These are phyloP conservation scores for Diprion similis DNA, from an alignment of 1,140 invertebrate species.

Conservation along the genomic window DNA sequence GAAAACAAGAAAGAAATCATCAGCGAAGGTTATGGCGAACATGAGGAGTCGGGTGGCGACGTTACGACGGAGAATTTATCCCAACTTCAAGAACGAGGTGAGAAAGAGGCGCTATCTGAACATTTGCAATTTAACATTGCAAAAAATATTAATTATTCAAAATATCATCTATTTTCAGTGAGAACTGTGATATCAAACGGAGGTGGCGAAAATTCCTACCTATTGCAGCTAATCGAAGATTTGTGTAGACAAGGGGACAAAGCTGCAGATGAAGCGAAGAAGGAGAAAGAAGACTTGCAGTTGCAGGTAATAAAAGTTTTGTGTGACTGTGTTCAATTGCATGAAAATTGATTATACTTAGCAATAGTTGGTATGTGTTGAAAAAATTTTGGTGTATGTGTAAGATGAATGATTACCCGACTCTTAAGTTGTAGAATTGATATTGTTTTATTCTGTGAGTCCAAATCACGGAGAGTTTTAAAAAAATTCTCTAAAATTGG, in stretches of 20 bases:
- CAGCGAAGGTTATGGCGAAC: constrained; percentile 69
- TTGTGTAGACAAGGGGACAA: constrained; percentile 67
- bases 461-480: not conserved
- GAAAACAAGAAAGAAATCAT: constrained; percentile 68
- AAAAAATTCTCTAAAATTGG: not conserved
- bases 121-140: not conserved
- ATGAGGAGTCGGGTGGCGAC: constrained; percentile 43
- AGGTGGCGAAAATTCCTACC: constrained; percentile 55
- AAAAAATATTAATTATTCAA: constrained; percentile 29
- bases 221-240: constrained; percentile 69
- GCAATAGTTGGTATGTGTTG: not conserved
- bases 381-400: constrained; percentile 9
- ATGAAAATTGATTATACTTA: constrained; percentile 36
- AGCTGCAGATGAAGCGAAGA: constrained; percentile 68
- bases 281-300: constrained; percentile 73
- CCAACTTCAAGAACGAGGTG: constrained; percentile 57
- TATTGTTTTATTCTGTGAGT: not conserved
- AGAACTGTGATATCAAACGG: constrained; percentile 59
- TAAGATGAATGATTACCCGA: too few relatives aligned
- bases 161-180: constrained; percentile 46
- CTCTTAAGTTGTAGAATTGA: not conserved
- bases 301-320: constrained; percentile 67
- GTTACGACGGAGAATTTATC: constrained; percentile 50
- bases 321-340: constrained; percentile 35
- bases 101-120: not conserved